phyloP scores from a whole-genome alignment of 2,113 vertebrate genomes.

The Odontophorus gujanensis region DNA sequence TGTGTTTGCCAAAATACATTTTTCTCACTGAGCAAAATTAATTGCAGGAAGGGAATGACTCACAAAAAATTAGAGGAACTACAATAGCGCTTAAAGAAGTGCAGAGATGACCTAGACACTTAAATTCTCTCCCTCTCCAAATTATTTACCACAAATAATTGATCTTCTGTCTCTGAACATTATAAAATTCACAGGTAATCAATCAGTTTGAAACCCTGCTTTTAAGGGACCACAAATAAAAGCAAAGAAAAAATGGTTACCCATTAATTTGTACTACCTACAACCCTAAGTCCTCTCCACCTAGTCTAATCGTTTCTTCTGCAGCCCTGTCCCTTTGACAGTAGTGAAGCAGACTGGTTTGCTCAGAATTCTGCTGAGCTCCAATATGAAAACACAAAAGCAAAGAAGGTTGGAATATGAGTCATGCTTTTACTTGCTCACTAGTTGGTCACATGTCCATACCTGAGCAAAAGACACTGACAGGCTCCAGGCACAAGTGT shows the following conservation, averaged over 20 bases:
- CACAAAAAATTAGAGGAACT: background rate
- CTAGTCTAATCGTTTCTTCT: background rate
- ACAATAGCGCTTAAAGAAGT: background rate
- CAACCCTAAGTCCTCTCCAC: fast-evolving
- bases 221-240: background rate
- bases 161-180: background rate
- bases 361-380: background rate
- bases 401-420: background rate
- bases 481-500: background rate
- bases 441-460: background rate
- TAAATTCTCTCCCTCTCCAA: background rate
- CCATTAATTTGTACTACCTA: background rate
- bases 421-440: background rate
- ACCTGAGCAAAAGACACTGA: background rate
- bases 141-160: background rate
- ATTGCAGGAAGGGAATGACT: background rate
- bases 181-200: background rate
- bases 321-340: background rate
- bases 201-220: background rate
- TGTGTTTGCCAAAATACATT: background rate
- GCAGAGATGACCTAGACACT: background rate
- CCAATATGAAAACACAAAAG: background rate
- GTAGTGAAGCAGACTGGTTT: background rate
- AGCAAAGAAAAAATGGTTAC: background rate
- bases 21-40: background rate